Base-by-base conservation (phyloP, 2,113 vertebrate genomes). In the Rhagologus leucostigma region DNA sequence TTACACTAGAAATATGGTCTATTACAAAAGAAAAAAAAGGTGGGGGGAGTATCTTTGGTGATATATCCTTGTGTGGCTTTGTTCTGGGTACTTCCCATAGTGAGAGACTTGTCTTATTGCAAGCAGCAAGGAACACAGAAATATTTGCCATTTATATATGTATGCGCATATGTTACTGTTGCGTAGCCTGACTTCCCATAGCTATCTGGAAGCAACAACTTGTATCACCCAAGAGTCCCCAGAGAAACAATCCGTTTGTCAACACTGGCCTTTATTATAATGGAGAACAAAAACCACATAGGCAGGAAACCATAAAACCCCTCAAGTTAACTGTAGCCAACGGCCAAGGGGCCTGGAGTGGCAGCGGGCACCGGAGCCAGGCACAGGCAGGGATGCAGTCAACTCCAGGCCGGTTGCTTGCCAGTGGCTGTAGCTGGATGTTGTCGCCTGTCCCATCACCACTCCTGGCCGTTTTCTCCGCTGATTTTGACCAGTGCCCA, bases 241-340 rank as follows among this genome's bases (percentile, higher is more conserved):
- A 60, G 94, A 95, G 94, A 97, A 97, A 95, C 80, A 82, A 79
- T 74, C 84, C 4, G 22, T 94, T 96, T 93, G 92, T 93, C 86
- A 88, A 57, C 57, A 20, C 46, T 78, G 95, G 80, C 39, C 47
- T 91, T 93, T 53, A 93, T 75, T 88, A 56, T 82, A 83, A 41
- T 10, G 41, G 52, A 96, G 87, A 94, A 93, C 85, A 86, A 98
- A 98, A 96, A 47, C 98, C 98, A 91, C 94, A 62, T 7, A 35
- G 8, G 84, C 97, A 98, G 98, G 98, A 98, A 98, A 98, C 98
- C 98, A 97, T 97, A 98, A 98, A 97, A 97, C 94, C 97, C 97
- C 96, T 63, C 69, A n/a, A 96, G 88, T 92, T 95, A 98, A 98
- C 98, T 53, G 98, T n/a, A 98, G 95, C 82, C 94, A 97, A 97